phyloP scores from a whole-genome alignment of 2,113 vertebrate species.

The Cebus imitator region DNA sequence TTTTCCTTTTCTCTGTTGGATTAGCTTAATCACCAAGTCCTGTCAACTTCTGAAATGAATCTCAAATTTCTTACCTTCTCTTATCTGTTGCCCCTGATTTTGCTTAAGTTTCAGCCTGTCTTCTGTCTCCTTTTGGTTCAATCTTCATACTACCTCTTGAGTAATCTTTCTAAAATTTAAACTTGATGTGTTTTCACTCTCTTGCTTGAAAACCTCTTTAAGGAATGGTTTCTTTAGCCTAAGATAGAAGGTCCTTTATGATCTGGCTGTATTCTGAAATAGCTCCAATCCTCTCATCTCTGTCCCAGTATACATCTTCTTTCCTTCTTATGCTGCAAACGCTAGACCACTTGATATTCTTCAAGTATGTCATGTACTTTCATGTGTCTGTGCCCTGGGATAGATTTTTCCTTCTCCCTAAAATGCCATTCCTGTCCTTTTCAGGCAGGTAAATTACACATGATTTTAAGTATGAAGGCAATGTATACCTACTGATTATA shows the following conservation, averaged over 20 bases:
- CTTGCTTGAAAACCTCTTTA: not conserved
- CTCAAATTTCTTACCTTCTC: not conserved
- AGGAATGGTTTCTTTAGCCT: not conserved
- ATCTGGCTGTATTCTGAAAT: not conserved
- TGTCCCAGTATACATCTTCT: not conserved
- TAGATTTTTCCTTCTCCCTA: not conserved
- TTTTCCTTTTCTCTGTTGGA: not conserved
- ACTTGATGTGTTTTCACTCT: not conserved
- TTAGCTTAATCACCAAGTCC: not conserved
- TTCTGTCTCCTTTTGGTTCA: not conserved
- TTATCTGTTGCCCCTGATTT: not conserved
- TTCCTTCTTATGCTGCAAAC: not conserved
- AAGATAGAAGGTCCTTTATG: not conserved
- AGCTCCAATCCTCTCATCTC: not conserved
- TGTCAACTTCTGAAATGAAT: not conserved
- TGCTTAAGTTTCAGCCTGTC: not conserved
- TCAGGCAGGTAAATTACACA: not conserved
- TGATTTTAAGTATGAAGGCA: constrained; percentile 30
- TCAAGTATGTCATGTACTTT: not conserved
- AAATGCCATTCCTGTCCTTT: constrained; percentile 28
- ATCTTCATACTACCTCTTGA: not conserved
- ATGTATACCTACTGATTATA: constrained; percentile 24
- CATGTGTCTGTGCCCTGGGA: not conserved
- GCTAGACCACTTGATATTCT: not conserved
- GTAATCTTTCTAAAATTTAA: constrained; percentile 1